Percentiles rank a stretch among this genome's conserved stretches.
Conservation (phyloP, 2,113 vertebrate species). For the Xiphias gladius region DNA sequence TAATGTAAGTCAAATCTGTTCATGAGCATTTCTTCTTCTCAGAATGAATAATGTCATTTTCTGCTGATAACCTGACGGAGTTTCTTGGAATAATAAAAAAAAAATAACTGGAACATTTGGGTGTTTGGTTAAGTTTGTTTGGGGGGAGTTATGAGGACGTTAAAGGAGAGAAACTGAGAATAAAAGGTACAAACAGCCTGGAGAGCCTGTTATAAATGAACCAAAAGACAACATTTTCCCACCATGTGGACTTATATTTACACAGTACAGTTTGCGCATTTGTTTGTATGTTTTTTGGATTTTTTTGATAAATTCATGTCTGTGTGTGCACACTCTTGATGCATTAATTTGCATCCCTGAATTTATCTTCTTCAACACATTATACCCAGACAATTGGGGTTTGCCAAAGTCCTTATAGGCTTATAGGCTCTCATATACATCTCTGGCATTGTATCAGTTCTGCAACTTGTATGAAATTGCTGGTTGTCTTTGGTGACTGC, state of each 20-base stretch:
- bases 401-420: too few relatives aligned
- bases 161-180: not conserved
- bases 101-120: not conserved
- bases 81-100: constrained; percentile 7
- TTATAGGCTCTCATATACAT: too few relatives aligned
- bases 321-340: too few relatives aligned
- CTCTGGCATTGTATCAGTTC: too few relatives aligned
- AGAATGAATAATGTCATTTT: not conserved
- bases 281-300: not conserved
- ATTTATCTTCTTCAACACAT: too few relatives aligned
- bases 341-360: too few relatives aligned
- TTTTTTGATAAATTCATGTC: too few relatives aligned
- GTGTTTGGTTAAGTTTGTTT: not conserved
- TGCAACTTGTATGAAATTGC: not conserved
- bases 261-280: not conserved
- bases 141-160: too few relatives aligned
- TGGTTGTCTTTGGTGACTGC: not conserved
- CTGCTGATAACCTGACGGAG: not conserved
- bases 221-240: not conserved
- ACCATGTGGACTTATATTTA: too few relatives aligned
- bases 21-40: not conserved
- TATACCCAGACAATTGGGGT: too few relatives aligned
- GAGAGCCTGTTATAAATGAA: not conserved
- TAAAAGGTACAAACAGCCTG: not conserved
- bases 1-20: not conserved